Percentiles rank a stretch among this genome's conserved stretches.
These are phyloP conservation scores for Malaclemys terrapin DNA, from an alignment of 2,113 vertebrate genomes.

Conservation along the genomic window DNA sequence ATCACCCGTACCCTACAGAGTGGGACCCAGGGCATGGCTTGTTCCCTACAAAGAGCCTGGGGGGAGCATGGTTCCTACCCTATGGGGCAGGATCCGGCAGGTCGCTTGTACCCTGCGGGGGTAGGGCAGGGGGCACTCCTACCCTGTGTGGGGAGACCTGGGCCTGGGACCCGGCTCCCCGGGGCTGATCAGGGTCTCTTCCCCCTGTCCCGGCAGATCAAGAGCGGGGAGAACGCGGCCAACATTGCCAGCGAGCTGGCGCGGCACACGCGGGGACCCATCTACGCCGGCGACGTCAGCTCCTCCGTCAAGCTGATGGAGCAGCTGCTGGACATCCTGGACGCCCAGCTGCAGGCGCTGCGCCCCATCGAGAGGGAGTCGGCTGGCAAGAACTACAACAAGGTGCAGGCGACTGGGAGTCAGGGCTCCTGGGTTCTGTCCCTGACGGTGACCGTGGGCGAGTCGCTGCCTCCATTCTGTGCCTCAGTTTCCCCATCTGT, in stretches of 20 bases:
- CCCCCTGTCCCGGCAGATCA: constrained; percentile 82
- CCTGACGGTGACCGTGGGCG: neutral
- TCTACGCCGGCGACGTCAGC: constrained; percentile 94
- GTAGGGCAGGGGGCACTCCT: neutral
- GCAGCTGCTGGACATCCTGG: constrained; percentile 94
- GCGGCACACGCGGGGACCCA: constrained; percentile 91
- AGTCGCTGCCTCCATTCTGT: neutral
- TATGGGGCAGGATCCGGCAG: neutral
- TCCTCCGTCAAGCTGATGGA: constrained; percentile 94
- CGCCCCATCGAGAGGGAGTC: constrained; percentile 92
- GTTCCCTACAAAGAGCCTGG: no score
- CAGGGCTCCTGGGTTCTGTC: neutral
- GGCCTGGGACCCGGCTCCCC: neutral
- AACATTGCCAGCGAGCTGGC: constrained; percentile 93
- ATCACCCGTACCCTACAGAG: no score
- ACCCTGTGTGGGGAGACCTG: neutral
- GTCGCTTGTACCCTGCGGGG: neutral
- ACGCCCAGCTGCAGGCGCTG: constrained; percentile 93
- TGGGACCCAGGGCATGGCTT: no score
- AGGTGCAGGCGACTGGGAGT: constrained; percentile 75
- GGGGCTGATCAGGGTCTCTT: neutral
- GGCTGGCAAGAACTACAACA: constrained; percentile 92
- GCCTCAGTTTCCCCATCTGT: neutral
- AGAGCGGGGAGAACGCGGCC: constrained; percentile 95
- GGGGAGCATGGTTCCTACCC: neutral